Percentiles rank a stretch among this genome's conserved stretches.
Evolutionary conservation across 2,888 invertebrate genomes (phyloP).

Genomic region (Cryptophagus acutangulus): DNA sequence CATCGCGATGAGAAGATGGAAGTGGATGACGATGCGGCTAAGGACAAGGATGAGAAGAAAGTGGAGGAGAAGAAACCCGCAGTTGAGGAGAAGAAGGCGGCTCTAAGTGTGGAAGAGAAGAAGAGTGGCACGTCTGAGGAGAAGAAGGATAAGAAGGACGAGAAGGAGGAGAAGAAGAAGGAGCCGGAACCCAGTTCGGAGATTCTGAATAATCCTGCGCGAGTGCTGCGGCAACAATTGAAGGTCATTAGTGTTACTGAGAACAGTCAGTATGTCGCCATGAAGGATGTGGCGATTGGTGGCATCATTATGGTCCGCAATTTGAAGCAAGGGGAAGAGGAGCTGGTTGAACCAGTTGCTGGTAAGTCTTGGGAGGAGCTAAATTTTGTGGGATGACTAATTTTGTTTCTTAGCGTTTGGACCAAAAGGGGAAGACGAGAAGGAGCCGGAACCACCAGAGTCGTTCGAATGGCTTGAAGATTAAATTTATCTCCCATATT

Average conservation of each 20-base stretch:
- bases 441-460: constrained; percentile 96
- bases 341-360: constrained; percentile 89
- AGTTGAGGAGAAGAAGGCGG: constrained; percentile 20
- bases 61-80: constrained; percentile 31
- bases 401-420: constrained; percentile 62
- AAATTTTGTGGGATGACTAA: constrained; percentile 19
- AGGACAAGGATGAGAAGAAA: constrained; percentile 26
- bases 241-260: constrained; percentile 75
- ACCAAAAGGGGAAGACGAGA: constrained; percentile 88
- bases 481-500: constrained; percentile 42
- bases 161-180: constrained; percentile 59
- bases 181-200: constrained; percentile 93
- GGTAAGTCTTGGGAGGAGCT: constrained; percentile 42
- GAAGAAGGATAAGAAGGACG: constrained; percentile 47
- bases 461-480: constrained; percentile 94
- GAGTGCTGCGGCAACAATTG: constrained; percentile 88
- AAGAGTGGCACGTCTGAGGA: constrained; percentile 38
- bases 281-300: constrained; percentile 91
- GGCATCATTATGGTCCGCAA: constrained; percentile 95
- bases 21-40: constrained; percentile 53
- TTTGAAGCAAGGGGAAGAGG: constrained; percentile 69
- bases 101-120: constrained; percentile 49
- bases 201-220: constrained; percentile 89
- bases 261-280: constrained; percentile 71
- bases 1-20: constrained; percentile 75